Percentiles rank a stretch among this genome's conserved stretches.
Evolutionary conservation across 2,797 vertebrate genomes (phyloP).

Genomic region (Chaetophractus vellerosus): DNA sequence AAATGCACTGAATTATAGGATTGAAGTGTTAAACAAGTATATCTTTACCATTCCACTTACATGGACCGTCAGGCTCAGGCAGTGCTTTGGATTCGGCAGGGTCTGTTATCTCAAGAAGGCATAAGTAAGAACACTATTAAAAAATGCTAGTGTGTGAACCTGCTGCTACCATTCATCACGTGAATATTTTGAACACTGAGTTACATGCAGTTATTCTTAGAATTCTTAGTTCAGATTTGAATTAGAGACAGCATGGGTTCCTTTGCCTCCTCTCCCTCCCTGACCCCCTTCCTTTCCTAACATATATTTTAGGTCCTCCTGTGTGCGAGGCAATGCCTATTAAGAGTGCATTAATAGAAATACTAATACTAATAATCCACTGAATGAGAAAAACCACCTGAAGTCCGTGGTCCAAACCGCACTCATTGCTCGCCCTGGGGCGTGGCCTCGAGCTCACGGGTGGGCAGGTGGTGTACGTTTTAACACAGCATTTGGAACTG

Average conservation of each 20-base stretch:
- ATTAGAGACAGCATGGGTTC: not conserved
- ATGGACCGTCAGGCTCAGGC: not conserved
- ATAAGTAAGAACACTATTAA: not conserved
- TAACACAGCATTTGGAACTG: not conserved
- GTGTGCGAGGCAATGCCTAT: not conserved
- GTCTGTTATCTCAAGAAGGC: not conserved
- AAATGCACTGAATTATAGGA: not conserved
- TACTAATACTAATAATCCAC: not conserved
- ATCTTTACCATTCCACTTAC: not conserved
- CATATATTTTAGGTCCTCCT: not conserved
- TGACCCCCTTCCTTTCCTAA: not conserved
- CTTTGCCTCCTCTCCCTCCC: not conserved
- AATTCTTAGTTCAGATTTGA: constrained; percentile 28
- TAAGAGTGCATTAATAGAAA: not conserved
- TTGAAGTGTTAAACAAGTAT: not conserved
- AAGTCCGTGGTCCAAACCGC: not conserved
- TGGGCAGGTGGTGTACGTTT: not conserved
- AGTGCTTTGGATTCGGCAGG: not conserved
- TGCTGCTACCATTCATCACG: not conserved
- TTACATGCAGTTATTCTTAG: not conserved
- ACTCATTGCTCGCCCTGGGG: not conserved
- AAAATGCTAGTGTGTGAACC: not conserved
- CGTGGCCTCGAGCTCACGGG: not conserved
- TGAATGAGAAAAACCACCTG: not conserved
- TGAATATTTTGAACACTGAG: not conserved